phyloP scores from a whole-genome alignment of 1,140 invertebrate genomes.

The Hydropsyche tenuis region DNA sequence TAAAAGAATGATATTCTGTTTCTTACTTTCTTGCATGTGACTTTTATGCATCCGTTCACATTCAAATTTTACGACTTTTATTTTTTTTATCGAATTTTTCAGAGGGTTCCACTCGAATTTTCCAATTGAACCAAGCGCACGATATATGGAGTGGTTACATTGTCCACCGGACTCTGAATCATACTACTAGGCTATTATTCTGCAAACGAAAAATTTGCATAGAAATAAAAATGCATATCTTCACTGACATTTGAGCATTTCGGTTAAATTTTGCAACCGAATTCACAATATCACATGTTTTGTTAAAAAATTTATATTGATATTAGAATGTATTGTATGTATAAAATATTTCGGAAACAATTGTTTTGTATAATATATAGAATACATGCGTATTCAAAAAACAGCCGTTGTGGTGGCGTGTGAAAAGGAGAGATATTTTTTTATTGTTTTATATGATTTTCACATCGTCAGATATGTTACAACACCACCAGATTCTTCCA shows the following conservation, averaged over 20 bases:
- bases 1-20: constrained; percentile 12
- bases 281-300: no score
- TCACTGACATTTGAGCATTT: not conserved
- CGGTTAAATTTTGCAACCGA: not conserved
- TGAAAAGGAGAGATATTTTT: constrained; percentile 27
- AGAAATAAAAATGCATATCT: constrained; percentile 7
- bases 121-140: not conserved
- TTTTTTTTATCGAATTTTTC: no score
- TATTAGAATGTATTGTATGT: not conserved
- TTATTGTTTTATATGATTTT: constrained; percentile 42
- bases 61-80: no score
- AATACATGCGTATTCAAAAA: not conserved
- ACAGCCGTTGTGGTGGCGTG: constrained; percentile 2
- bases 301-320: not conserved
- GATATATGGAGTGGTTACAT: not conserved
- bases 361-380: not conserved
- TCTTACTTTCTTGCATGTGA: not conserved
- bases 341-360: not conserved
- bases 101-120: no score
- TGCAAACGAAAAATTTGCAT: constrained; percentile 1
- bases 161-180: not conserved
- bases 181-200: not conserved
- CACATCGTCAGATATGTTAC: constrained; percentile 36
- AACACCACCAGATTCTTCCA: not conserved
- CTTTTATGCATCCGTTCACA: no score